Evolutionary conservation across 2,113 vertebrate genomes (phyloP).

Genomic region (Zosterops japonicus): DNA sequence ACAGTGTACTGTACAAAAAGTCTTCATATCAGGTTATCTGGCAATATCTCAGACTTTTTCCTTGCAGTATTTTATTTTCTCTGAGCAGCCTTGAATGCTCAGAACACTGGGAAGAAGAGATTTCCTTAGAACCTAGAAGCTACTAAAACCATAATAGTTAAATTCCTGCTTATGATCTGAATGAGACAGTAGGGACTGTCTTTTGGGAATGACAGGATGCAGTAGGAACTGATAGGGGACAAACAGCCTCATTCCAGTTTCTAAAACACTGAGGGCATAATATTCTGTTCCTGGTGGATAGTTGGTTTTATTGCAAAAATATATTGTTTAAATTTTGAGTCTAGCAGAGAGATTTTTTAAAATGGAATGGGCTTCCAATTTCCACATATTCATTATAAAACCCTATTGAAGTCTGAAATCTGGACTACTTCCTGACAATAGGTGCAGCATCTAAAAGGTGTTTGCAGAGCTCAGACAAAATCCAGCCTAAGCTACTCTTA

Average conservation of each 20-base stretch:
- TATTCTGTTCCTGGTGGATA: not conserved
- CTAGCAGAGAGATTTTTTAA: not conserved
- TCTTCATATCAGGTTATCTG: not conserved
- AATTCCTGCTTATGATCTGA: not conserved
- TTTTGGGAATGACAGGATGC: not conserved
- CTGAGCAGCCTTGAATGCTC: not conserved
- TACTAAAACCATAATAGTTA: not conserved
- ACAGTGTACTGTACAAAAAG: not conserved
- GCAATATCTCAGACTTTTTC: not conserved
- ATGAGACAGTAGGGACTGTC: not conserved
- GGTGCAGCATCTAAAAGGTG: not conserved
- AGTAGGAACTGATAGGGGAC: not conserved
- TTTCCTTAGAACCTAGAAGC: not conserved
- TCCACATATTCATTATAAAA: not conserved
- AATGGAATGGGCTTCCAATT: not conserved
- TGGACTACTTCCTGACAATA: not conserved
- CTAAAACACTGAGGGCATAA: not conserved
- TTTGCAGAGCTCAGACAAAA: not conserved
- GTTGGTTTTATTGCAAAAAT: not conserved
- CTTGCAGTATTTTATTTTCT: not conserved
- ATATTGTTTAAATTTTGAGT: not conserved
- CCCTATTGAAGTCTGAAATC: not conserved
- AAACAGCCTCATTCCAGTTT: not conserved
- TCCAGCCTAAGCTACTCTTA: not conserved
- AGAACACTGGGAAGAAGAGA: not conserved